Percentiles rank a stretch among this genome's conserved stretches.
Evolutionary conservation across 2,888 invertebrate genomes (phyloP).

Genomic region (Phymatocera aterrima): DNA sequence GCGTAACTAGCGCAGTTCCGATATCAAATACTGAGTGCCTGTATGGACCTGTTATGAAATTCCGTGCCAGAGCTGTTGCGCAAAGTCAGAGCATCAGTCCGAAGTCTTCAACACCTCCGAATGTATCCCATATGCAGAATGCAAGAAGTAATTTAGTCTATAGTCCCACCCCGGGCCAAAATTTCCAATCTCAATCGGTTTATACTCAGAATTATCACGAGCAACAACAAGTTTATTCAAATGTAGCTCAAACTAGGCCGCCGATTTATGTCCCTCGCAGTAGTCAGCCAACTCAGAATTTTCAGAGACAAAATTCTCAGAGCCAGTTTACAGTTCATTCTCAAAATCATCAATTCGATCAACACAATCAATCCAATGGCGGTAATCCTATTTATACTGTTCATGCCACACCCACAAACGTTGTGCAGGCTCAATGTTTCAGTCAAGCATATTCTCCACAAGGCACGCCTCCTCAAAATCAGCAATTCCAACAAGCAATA

Average conservation of each 20-base stretch:
- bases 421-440: conserved; percentile 63
- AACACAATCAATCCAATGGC: conserved; percentile 55
- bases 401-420: conserved; percentile 64
- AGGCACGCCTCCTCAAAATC: neutral
- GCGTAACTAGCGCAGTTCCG: conserved; percentile 53
- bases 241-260: conserved; percentile 59
- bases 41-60: conserved; percentile 73
- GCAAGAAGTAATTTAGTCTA: conserved; percentile 59
- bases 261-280: conserved; percentile 58
- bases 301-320: conserved; percentile 58
- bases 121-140: conserved; percentile 58
- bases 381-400: conserved; percentile 65
- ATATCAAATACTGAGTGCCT: conserved; percentile 63
- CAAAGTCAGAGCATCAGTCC: conserved; percentile 57
- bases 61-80: conserved; percentile 64
- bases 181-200: conserved; percentile 57
- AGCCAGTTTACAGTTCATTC: conserved; percentile 56
- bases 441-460: conserved; percentile 9
- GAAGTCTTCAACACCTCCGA: conserved; percentile 54
- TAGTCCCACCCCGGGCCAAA: conserved; percentile 58
- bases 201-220: conserved; percentile 67
- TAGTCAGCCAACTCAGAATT: conserved; percentile 59
- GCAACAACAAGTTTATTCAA: conserved; percentile 67
- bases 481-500: conserved; percentile 10
- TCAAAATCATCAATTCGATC: conserved; percentile 55